Evolutionary conservation across 2,113 vertebrate genomes (phyloP).

Genomic region (Chaenocephalus aceratus): DNA sequence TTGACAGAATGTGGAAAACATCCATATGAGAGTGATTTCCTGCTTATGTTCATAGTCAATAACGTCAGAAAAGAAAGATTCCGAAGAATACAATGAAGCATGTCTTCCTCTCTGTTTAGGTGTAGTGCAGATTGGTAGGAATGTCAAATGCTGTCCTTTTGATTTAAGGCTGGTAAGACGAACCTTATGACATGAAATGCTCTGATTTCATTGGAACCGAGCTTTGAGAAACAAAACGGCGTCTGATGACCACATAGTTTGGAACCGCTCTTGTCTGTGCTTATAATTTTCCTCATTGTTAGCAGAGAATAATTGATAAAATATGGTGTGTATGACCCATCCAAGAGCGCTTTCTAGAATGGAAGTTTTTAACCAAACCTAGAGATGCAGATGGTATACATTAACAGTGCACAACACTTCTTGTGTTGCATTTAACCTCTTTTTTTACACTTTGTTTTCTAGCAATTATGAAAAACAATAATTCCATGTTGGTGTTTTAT

Average conservation of each 20-base stretch:
- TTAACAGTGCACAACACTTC: background rate
- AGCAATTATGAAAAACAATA: background rate
- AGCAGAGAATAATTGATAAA: slow-evolving; percentile 62
- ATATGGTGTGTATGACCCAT: slow-evolving; percentile 57
- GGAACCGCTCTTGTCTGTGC: slow-evolving; percentile 46
- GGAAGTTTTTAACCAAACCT: slow-evolving; percentile 29
- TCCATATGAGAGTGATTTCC: slow-evolving; percentile 69
- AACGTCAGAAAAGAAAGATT: slow-evolving; percentile 50
- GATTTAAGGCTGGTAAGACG: slow-evolving; percentile 42
- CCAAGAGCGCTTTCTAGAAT: slow-evolving; percentile 41
- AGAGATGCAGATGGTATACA: slow-evolving; percentile 20
- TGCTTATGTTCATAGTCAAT: slow-evolving; percentile 51
- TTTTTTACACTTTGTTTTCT: background rate
- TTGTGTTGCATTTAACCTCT: slow-evolving; percentile 19
- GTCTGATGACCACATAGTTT: slow-evolving; percentile 52
- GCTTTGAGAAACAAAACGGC: slow-evolving; percentile 48
- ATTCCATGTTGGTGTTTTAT: slow-evolving; percentile 28
- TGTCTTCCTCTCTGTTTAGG: slow-evolving; percentile 37
- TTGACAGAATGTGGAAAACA: slow-evolving; percentile 59
- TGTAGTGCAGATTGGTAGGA: slow-evolving; percentile 41
- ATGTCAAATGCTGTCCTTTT: slow-evolving; percentile 46
- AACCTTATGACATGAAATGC: slow-evolving; percentile 43
- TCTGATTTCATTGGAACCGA: slow-evolving; percentile 40
- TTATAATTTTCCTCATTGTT: slow-evolving; percentile 69
- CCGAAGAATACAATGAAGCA: slow-evolving; percentile 31